Conservation (phyloP, 1,140 invertebrate genomes). For the Camponotus pennsylvanicus region DNA sequence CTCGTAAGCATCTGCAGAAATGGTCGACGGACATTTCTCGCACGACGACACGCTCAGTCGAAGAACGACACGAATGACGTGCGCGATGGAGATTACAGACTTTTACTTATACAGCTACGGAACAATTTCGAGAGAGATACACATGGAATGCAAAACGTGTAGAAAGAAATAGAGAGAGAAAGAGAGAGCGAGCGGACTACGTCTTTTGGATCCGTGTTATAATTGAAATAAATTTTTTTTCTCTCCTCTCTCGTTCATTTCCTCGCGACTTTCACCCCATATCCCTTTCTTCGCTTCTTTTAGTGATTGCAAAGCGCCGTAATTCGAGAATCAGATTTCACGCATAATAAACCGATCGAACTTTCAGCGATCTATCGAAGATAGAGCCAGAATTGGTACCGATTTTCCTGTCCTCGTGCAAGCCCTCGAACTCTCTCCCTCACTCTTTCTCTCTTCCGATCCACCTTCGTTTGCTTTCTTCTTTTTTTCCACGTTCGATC, state of each 20-base stretch:
- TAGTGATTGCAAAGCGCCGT: neutral
- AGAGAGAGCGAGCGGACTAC: neutral
- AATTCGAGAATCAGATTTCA: neutral
- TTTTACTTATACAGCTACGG: constrained; percentile 35
- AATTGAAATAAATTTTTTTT: constrained; percentile 29
- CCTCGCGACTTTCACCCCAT: neutral
- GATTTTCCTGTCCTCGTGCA: constrained; percentile 23
- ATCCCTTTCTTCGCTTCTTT: neutral
- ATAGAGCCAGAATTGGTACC: neutral
- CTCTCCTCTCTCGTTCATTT: constrained; percentile 19
- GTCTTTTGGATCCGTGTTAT: neutral
- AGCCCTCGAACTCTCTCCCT: neutral
- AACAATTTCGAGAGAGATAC: constrained; percentile 41
- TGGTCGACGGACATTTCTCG: constrained; percentile 59
- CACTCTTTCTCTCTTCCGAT: neutral
- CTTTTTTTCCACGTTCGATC: constrained; percentile 19
- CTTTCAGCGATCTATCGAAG: neutral
- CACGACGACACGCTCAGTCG: constrained; percentile 57
- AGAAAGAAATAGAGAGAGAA: neutral
- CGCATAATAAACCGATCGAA: constrained; percentile 3
- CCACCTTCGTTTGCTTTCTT: neutral
- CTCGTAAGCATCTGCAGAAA: constrained; percentile 34
- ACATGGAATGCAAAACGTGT: neutral
- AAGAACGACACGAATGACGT: neutral
- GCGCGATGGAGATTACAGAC: constrained; percentile 62